phyloP scores from a whole-genome alignment of 2,113 vertebrate genomes.

The Scartelaos histophorus region DNA sequence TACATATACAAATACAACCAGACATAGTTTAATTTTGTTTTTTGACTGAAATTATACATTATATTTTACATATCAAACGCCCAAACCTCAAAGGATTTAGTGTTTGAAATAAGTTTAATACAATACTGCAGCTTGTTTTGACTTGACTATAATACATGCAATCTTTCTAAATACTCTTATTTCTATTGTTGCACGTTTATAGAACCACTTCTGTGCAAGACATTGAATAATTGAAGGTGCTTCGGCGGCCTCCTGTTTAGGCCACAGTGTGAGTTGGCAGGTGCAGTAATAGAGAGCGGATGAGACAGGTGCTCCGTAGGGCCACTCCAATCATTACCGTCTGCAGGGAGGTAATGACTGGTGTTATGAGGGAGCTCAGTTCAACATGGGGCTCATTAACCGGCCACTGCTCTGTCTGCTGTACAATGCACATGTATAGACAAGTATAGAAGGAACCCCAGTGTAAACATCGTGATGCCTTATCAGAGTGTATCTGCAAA shows the following conservation, averaged over 20 bases:
- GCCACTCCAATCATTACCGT: slow-evolving; percentile 48
- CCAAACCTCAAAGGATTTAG: no score
- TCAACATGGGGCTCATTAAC: slow-evolving; percentile 58
- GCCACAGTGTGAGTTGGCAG: slow-evolving; percentile 24
- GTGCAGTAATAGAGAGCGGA: slow-evolving; percentile 28
- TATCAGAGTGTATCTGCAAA: neutral
- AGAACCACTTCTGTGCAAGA: neutral
- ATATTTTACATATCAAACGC: no score
- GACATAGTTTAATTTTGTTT: neutral
- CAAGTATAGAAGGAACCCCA: slow-evolving; percentile 19
- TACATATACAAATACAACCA: neutral
- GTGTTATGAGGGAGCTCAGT: slow-evolving; percentile 52
- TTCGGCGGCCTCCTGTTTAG: slow-evolving; percentile 32
- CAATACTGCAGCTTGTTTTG: neutral
- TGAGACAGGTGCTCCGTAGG: slow-evolving; percentile 39
- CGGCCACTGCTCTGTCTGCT: slow-evolving; percentile 25
- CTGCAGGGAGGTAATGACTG: slow-evolving; percentile 59
- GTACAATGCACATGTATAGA: slow-evolving; percentile 12
- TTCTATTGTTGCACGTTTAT: neutral
- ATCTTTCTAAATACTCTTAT: neutral
- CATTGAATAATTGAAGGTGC: slow-evolving; percentile 14
- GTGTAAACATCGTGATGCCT: slow-evolving; percentile 20
- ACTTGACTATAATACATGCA: neutral
- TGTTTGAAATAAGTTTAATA: no score
- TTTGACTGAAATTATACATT: neutral